Evolutionary conservation across 2,888 invertebrate species (phyloP), one percentile per base, ranked within the genome.

Genomic region (Minunthozetes semirufus): DNA sequence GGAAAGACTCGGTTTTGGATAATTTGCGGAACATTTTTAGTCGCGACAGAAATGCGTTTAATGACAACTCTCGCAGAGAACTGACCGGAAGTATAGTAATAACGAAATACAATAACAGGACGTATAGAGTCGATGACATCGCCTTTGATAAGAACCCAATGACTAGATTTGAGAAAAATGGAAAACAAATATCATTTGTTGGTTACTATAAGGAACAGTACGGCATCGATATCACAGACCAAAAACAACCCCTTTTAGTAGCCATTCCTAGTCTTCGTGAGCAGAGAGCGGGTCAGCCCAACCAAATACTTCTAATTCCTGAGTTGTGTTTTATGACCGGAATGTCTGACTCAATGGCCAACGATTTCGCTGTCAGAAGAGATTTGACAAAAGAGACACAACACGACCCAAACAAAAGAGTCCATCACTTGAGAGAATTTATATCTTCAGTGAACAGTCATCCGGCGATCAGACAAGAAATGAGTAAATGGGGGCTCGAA

Each of bases 221-320:
- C 80, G 86, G 88, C 15, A 85, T 91, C 0, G 80, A 76, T 0
- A 89, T 95, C 74, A 80, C 80, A 0, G 88, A 90, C 77, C 2
- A 71, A 0, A 82, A 84, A 0, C 96, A 96, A 81, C 96, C 96
- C 0, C 80, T 97, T 81, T 82, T 97, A 68, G 85, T 94, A 0
- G 89, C 90, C 0, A 86, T 87, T 38, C 84, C 85, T 0, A 83
- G 82, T 73, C 81, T 81, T 61, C 88, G 88, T 48, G 92, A 93
- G 79, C 22, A 48, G 6, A 86, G 90, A 19, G 87, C 90, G 73
- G 88, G 89, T 0, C 72, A 74, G 5, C 53, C 61, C 15, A 73
- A 76, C 29, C 72, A 70, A 1, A 68, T 78, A n/a, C 74, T 78
- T 33, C 66, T 78, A 1, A 42, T 79, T 8, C 79, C 79, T 5